Evolutionary conservation across 2,113 vertebrate genomes (phyloP), one percentile per base, ranked within the genome.

Genomic region (Tretioscincus oriximinensis): DNA sequence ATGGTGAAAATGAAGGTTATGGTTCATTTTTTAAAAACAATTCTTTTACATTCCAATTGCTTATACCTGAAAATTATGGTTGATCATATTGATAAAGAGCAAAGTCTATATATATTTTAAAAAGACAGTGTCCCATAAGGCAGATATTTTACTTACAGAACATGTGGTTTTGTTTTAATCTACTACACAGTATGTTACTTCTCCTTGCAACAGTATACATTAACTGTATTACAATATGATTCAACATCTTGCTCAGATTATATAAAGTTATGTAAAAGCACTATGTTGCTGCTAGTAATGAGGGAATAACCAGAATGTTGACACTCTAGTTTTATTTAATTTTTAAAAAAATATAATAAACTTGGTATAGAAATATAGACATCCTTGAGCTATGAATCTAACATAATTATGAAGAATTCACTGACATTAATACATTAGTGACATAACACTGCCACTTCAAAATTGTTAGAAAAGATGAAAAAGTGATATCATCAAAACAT

Each of bases 1-100:
- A 76, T 49, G 64, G 73, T 64, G 26, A 76, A 87, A 80, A 10
- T 0, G 21, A 78, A 87, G 20, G 28, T 81, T 85, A 81, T n/a
- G 64, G 69, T 84, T 78, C 72, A 73, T 58, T 67, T 28, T 78
- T 29, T 11, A 49, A 67, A 82, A 4, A 69, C 0, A 0, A 78
- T 61, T 73, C n/a, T 9, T 35, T 26, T 74, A 82, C 26, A 29
- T 18, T 61, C 73, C 8, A 61, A 26, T 51, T 63, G 35, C 81
- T 28, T 45, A 8, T 21, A 84, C 51, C 51, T 60, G 35, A 11
- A n/a, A 82, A 29, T 77, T 64, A 81, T 1, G 1, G 54, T 54
- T 54, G 45, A 81, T 82, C 73, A 10, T 70, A 31, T 41, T 24
- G 35, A 2, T 0, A 84, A 75, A 81, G 18, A 74, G 1, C 1